Evolutionary conservation across 1,140 invertebrate genomes (phyloP), one percentile per base, ranked within the genome.

Genomic region (Rhopalosiphum maidis): DNA sequence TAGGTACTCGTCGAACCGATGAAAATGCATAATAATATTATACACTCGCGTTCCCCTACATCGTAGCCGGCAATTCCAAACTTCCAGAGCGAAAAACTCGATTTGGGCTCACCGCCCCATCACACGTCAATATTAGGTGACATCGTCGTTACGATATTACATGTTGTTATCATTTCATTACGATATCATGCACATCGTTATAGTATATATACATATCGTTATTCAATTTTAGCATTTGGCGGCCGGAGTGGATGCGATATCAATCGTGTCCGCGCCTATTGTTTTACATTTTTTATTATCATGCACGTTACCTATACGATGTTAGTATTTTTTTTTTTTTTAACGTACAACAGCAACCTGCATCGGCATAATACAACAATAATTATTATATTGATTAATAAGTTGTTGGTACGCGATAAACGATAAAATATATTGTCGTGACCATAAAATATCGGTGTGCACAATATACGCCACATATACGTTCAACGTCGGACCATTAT

Each of bases 301-400:
- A 51, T 18, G 6, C 30, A 68, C 7, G 30, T n/a, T 41, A 41
- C 41, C 41, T 41, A 37, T 68, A 68, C 30, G 30, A n/a, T n/a
- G 30, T 68, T 18, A 15, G 60, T n/a, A 15, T n/a, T 68, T 15
- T n/a, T 43, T 85, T 25, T 83, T 41, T 22, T 35, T 22, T 37
- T 9, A 25, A 43, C 83, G 21, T 15, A 85, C 82, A n/a, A 82
- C 68, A 21, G 25, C 83, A 25, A 23, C 22, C 37, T 37, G 37
- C 41, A 37, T 41, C 83, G 83, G 41, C 83, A 85, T 41, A 85
- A 85, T 41, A 83, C 82, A 41, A 83, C 82, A 41, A 83, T 41
- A 83, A 68, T 83, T 23, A 41, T 41, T 85, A 85, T 85, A 85
- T 85, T 43, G 41, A 85, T 85, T 85, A 85, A 85, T 85, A 85